Evolutionary conservation across 1,140 invertebrate genomes (phyloP), one percentile per base, ranked within the genome.

Genomic region (Mesaphorura yosii): DNA sequence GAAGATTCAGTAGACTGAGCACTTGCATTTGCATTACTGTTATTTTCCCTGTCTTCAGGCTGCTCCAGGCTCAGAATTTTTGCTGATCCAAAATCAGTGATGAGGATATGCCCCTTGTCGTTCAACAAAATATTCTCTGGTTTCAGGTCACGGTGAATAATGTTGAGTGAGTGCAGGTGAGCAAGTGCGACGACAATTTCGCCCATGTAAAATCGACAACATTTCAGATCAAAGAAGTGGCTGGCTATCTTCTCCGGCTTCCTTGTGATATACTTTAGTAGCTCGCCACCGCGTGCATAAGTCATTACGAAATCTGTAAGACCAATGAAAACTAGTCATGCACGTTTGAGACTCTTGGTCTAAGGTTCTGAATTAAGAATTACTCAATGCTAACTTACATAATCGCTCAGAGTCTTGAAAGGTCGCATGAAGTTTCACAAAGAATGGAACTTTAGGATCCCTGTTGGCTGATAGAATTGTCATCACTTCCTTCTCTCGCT

Each of bases 71-170:
- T n/a, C n/a, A n/a, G n/a, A 62, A 95, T 87, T 72, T 93, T 96
- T 1, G 89, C 86, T 46, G 91, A 94, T 17, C 95, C 95, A 71
- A 98, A 98, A 72, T 99, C 95, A 15, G 92, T 92, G 38, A 98
- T 85, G 63, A 93, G 77, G 55, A 97, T 84, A 72, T 98, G 94
- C 87, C 95, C 95, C 53, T 88, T 83, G 67, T 93, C 87, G 72
- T 88, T 87, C 31, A 90, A 70, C 39, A 91, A 71, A 51, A 90
- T 87, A 69, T 92, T 92, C 69, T 92, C 88, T 0, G 87, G 86
- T 66, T 91, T 91, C 23, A 92, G 74, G 68, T 92, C 88, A 44
- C 74, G 81, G 70, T 98, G 95, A 64, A 98, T 86, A 48, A 98
- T 88, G 39, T 83, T 82, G 56, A 89, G 76, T 15, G 79, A 77